phyloP scores from a whole-genome alignment of 2,113 vertebrate species.

The Tiliqua scincoides region DNA sequence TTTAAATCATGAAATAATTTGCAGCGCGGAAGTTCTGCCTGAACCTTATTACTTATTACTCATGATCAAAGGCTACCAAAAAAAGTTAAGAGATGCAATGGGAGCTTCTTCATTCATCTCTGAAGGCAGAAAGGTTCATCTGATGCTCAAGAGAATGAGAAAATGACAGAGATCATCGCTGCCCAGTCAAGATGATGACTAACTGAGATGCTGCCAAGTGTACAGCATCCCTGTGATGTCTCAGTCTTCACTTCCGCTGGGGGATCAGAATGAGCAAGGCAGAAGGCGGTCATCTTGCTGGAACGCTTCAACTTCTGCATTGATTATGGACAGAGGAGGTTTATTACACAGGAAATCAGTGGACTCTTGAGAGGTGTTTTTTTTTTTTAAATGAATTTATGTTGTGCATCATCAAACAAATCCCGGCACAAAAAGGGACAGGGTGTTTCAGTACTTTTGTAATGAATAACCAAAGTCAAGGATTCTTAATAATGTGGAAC shows the following conservation, averaged over 20 bases:
- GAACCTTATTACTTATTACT: background rate
- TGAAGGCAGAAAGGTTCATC: background rate
- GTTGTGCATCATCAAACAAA: slow-evolving; percentile 21
- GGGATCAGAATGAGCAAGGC: slow-evolving; percentile 22
- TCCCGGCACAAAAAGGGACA: slow-evolving; percentile 23
- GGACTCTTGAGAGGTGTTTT: background rate
- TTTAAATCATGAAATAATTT: no score
- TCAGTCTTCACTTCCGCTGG: slow-evolving; percentile 44
- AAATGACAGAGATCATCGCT: slow-evolving; percentile 51
- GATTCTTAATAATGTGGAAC: slow-evolving; percentile 13
- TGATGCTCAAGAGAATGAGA: background rate
- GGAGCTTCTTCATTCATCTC: slow-evolving; percentile 41
- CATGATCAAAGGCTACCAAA: slow-evolving; percentile 31
- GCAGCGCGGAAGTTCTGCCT: background rate
- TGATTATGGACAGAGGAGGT: background rate
- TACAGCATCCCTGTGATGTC: slow-evolving; percentile 45
- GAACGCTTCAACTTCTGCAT: slow-evolving; percentile 1
- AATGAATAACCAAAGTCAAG: slow-evolving; percentile 12
- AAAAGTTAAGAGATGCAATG: fast-evolving
- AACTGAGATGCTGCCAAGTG: slow-evolving; percentile 51
- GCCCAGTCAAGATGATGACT: slow-evolving; percentile 47
- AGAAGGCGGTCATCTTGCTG: slow-evolving; percentile 56
- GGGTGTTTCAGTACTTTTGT: slow-evolving; percentile 34
- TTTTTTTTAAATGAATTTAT: slow-evolving; percentile 8
- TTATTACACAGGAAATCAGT: slow-evolving; percentile 6